phyloP scores from a whole-genome alignment of 2,113 vertebrate genomes.

The Gymnocephalus cernua region DNA sequence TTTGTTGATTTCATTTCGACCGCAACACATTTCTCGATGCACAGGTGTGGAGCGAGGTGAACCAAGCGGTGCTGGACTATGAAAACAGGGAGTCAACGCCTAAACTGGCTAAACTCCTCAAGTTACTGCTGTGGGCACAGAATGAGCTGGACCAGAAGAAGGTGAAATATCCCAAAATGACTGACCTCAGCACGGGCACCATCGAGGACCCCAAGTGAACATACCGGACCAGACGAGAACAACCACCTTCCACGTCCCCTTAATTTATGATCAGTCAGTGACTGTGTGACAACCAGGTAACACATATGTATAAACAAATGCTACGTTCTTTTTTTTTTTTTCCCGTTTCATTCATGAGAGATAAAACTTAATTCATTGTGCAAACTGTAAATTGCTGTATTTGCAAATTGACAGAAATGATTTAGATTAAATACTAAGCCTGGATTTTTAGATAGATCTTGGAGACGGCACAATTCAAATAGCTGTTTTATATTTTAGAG shows the following conservation, averaged over 20 bases:
- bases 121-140: constrained; percentile 97
- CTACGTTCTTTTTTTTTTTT: constrained; percentile 56
- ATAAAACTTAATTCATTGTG: constrained; percentile 70
- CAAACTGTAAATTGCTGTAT: constrained; percentile 81
- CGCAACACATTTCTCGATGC: constrained; percentile 36
- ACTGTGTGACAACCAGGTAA: constrained; percentile 82
- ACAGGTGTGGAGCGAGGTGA: constrained; percentile 99
- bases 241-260: constrained; percentile 60
- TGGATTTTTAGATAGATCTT: constrained; percentile 52
- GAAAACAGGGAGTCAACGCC: constrained; percentile 97
- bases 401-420: constrained; percentile 71
- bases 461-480: constrained; percentile 42
- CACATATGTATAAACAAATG: constrained; percentile 73
- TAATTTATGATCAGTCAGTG: constrained; percentile 85
- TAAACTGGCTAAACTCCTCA: constrained; percentile 97
- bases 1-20: neutral
- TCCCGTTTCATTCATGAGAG: constrained; percentile 70
- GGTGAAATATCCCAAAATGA: constrained; percentile 99
- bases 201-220: constrained; percentile 98
- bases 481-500: constrained; percentile 63
- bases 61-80: constrained; percentile 96
- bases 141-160: constrained; percentile 99
- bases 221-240: constrained; percentile 47
- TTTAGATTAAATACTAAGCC: constrained; percentile 58
- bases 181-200: constrained; percentile 97